Evolutionary conservation across 2,113 vertebrate genomes (phyloP).

Genomic region (Rhinolophus ferrumequinum): DNA sequence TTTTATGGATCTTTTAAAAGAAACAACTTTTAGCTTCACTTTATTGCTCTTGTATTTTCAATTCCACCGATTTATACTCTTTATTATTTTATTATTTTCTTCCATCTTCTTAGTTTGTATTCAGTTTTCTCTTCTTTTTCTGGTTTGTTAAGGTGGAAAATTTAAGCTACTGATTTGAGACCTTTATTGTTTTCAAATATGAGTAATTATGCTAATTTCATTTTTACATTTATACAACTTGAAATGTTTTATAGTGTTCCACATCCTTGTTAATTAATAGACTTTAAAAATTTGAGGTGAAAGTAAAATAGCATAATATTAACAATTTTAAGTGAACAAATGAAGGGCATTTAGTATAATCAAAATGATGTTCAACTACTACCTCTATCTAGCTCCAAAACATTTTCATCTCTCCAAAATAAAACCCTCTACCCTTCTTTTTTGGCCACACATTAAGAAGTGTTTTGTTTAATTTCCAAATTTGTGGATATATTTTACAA

Average conservation of each 20-base stretch:
- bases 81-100: neutral
- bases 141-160: too few relatives aligned
- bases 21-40: neutral
- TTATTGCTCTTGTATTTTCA: neutral
- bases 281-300: neutral
- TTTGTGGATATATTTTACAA: too few relatives aligned
- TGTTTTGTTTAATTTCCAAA: too few relatives aligned
- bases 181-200: neutral
- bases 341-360: neutral
- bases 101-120: neutral
- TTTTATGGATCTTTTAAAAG: neutral
- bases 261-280: neutral
- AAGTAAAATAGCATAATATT: neutral
- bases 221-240: neutral
- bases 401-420: too few relatives aligned
- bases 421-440: too few relatives aligned
- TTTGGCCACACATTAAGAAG: too few relatives aligned
- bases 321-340: neutral
- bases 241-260: neutral
- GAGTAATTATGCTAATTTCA: neutral
- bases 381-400: too few relatives aligned
- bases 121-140: neutral
- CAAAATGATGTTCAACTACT: neutral
- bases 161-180: neutral
- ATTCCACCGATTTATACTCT: neutral